Base-by-base conservation (phyloP, 2,888 invertebrate species). In the Sicus ferrugineus region DNA sequence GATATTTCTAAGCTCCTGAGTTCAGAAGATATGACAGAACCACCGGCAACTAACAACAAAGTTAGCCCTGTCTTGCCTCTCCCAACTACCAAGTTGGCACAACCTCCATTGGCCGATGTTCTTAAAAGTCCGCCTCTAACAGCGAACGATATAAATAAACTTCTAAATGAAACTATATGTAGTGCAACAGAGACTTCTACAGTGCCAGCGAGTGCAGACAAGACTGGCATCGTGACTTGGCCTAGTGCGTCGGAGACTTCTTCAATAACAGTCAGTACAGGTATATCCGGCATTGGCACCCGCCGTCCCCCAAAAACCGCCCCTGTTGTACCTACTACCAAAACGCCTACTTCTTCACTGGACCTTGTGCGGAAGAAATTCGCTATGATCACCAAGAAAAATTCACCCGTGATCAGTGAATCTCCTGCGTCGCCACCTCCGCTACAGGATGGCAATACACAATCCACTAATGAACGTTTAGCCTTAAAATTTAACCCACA, bases 401-500 rank as follows among this genome's bases (percentile, higher is more conserved):
- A 31, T 34, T 70, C 72, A 1, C 62, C 76, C 11, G 68, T 69
- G 34, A 59, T 21, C 19, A 42, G 66, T 9, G 72, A 71, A 50
- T 70, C 48, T 56, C 63, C 69, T 4, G 58, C 46, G n/a, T 69
- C 67, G 52, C 73, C 70, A 14, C 7, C 59, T 0, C 30, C 19
- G n/a, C 21, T 16, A 42, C 61, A 48, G 0, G 9, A 38, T 1
- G 38, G 28, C n/a, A 26, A 34, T 16, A 46, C 59, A 6, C 54
- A 69, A 3, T 31, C 68, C 2, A 48, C 72, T 6, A 70, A 66
- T 4, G 76, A 76, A 70, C 73, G 74, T 28, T n/a, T 75, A 26
- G 87, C 86, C 1, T 84, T 86, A 70, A 87, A 87, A 76, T 87
- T 86, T 70, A 84, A 86, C 76, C 86, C 86, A 2, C 85, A 85